Evolutionary conservation across 2,888 invertebrate genomes (phyloP), one percentile per base, ranked within the genome.

Genomic region (Conus canariensis): DNA sequence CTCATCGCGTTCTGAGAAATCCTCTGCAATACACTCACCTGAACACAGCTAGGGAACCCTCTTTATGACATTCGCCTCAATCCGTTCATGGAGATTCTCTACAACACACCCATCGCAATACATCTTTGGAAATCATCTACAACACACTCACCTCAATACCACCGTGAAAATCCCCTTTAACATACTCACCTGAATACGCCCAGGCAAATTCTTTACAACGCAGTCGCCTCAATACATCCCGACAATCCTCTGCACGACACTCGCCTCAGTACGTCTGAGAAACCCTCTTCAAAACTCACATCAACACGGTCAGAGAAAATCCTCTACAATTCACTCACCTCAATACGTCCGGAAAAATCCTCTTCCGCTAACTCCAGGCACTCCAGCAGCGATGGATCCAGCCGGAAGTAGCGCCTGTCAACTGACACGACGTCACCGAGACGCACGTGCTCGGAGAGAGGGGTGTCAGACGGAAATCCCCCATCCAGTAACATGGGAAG

Each of bases 321-420:
- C 45, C 45, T 45, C 45, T 45, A 45, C 45, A 45, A 45, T 45
- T 45, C 45, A 45, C 45, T 45, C 45, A 88, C 88, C 82, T 83
- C 82, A 56, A 88, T 67, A 10, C 9, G 82, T n/a, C 88, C 88
- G 12, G 88, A 22, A n/a, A 88, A 88, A 56, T 88, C 88, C 10
- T 88, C 83, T 67, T 82, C 64, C 0, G 88, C 67, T 67, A 83
- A 30, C 25, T 83, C 88, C n/a, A 88, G 19, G 22, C 88, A 88
- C 45, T 83, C 88, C 45, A 82, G n/a, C 22, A 83, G 80, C 12
- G 88, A 64, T 4, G 88, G 67, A 9, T 88, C 88, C 82, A 88
- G 22, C 16, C 83, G 88, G 67, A 88, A 88, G 88, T 88, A 88
- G 12, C 83, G 88, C 0, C 77, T 88, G 80, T 83, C 88, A 25